Percentiles rank a stretch among this genome's conserved stretches.
phyloP scores from a whole-genome alignment of 2,888 invertebrate genomes.

The Apamea crenata region DNA sequence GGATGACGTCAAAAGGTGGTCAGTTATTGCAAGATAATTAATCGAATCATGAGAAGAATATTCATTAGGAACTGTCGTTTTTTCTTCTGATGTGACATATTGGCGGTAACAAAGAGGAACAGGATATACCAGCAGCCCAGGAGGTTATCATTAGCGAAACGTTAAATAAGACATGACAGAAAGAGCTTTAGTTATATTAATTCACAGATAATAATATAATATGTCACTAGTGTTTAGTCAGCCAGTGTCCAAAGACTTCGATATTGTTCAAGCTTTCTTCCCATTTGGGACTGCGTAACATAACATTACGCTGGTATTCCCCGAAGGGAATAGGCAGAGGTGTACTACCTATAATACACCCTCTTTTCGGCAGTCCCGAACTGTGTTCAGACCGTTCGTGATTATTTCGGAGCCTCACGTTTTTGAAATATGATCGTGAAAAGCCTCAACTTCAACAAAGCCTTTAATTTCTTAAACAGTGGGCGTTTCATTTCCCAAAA shows the following conservation, averaged over 20 bases:
- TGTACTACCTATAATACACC: background rate
- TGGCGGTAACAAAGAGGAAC: constrained; percentile 16
- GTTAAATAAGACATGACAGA: background rate
- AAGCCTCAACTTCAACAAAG: background rate
- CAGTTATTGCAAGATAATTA: constrained; percentile 44
- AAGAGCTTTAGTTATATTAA: background rate
- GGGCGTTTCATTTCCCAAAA: constrained; percentile 18
- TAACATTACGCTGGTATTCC: background rate
- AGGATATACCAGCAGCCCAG: constrained; percentile 16
- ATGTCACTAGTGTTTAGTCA: background rate
- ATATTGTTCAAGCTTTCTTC: no score
- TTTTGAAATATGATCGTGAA: background rate
- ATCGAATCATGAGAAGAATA: constrained; percentile 22
- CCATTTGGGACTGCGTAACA: background rate
- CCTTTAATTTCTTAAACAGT: constrained; percentile 23
- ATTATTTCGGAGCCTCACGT: background rate
- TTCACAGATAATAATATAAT: background rate
- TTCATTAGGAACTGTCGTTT: constrained; percentile 2
- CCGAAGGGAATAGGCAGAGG: background rate
- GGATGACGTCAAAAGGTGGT: constrained; percentile 49
- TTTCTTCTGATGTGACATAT: constrained; percentile 35
- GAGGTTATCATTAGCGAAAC: background rate
- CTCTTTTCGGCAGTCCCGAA: background rate
- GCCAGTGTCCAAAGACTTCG: background rate
- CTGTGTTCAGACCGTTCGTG: background rate